Base-by-base conservation (phyloP, 2,797 vertebrate species). In the Anas capensis region DNA sequence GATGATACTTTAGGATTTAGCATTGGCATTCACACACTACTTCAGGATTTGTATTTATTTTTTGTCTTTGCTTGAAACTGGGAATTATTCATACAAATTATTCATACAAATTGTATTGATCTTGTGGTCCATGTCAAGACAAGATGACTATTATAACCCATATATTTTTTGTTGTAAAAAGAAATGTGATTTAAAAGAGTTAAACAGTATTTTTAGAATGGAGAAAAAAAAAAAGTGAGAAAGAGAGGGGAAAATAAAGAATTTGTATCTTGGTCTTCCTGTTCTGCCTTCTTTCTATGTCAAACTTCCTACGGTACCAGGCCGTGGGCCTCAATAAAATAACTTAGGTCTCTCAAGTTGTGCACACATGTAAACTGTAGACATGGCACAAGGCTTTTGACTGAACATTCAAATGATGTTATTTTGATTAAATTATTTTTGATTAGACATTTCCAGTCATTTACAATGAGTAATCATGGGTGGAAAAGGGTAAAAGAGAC, bases 391-490 rank as follows among this genome's bases (percentile, higher is more conserved):
- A 86, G 75, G 83, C 75, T 91, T n/a, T 54, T 3, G 14, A 49
- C 0, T 78, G 73, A 90, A 92, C 33, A 46, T 88, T 91, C 90
- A 78, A 91, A 96, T 84, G 77, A 49, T 77, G 78, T 91, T 91
- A 56, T 21, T 92, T 88, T 76, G 86, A 94, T 97, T 86, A 95
- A 95, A 86, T 38, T 86, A 78, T 71, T 49, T 24, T 49, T 49
- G 24, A 51, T 27, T 51, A 51, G 26, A 51, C 14, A 29, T 93
- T 86, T 40, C 57, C 56, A 87, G 70, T 81, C 81, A 62, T 88
- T 68, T 75, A 19, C 81, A 86, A 75, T 81, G 86, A 95, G 77
- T 66, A 70, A 49, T 94, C 68, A 90, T 65, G 24, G 23, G 15
- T 2, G 0, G 2, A 46, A 68, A 29, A 19, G 18, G 6, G 21